phyloP scores from a whole-genome alignment of 2,797 vertebrate species.

The Cephalopachus bancanus region DNA sequence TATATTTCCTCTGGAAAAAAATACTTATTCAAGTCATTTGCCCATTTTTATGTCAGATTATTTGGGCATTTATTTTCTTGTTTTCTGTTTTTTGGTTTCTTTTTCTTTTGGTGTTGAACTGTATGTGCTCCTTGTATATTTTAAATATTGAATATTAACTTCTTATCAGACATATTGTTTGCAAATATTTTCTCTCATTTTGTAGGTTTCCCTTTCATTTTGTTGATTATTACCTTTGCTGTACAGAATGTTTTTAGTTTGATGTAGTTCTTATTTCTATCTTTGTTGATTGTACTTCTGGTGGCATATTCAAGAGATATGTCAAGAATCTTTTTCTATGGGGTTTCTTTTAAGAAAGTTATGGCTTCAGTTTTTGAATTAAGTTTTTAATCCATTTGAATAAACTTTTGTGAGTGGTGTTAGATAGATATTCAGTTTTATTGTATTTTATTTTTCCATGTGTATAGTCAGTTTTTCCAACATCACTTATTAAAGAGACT shows the following conservation, averaged over 20 bases:
- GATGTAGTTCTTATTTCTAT: not conserved
- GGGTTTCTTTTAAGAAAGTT: not conserved
- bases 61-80: not conserved
- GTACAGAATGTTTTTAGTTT: not conserved
- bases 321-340: not conserved
- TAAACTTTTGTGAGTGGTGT: not conserved
- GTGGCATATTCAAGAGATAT: not conserved
- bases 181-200: not conserved
- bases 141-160: not conserved
- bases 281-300: not conserved
- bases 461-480: not conserved
- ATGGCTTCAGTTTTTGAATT: not conserved
- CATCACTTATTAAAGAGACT: not conserved
- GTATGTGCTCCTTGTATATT: not conserved
- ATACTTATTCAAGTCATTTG: not conserved
- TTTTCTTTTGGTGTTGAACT: not conserved
- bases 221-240: not conserved
- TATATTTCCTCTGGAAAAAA: not conserved
- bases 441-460: not conserved
- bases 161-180: not conserved
- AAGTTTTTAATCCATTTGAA: not conserved
- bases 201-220: not conserved
- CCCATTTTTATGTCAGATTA: too few species aligned
- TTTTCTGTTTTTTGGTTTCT: not conserved
- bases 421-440: not conserved